A percentile compares a stretch with the other conserved stretches of the same genome.
These are phyloP conservation scores for Lottia scabra DNA, from an alignment of 2,888 invertebrate genomes.

Conservation along the genomic window DNA sequence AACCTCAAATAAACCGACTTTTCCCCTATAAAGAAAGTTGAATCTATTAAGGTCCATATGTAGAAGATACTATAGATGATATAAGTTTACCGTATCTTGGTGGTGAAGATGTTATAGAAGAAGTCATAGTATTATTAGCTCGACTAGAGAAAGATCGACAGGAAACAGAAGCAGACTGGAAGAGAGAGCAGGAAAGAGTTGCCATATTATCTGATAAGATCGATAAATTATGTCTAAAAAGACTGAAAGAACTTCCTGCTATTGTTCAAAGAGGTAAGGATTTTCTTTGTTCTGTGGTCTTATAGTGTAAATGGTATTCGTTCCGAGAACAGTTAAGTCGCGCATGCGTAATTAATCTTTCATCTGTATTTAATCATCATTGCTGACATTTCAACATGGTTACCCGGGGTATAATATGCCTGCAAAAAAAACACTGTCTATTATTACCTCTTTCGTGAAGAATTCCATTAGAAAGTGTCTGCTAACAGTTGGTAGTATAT, in stretches of 20 bases:
- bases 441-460: too few species aligned
- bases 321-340: too few species aligned
- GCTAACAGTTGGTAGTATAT: too few species aligned
- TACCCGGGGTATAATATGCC: too few species aligned
- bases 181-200: slow-evolving; percentile 51
- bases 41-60: neutral
- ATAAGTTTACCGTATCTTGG: slow-evolving; percentile 59
- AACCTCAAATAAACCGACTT: too few species aligned
- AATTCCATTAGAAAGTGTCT: too few species aligned
- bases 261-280: slow-evolving; percentile 64
- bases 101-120: slow-evolving; percentile 66
- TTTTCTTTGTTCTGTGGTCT: neutral
- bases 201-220: slow-evolving; percentile 52
- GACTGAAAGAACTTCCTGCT: slow-evolving; percentile 58
- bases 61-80: slow-evolving; percentile 25
- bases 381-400: too few species aligned
- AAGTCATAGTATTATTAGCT: slow-evolving; percentile 62
- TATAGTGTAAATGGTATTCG: too few species aligned
- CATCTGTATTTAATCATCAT: too few species aligned
- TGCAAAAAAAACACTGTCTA: too few species aligned
- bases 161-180: slow-evolving; percentile 47
- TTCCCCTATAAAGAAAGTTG: neutral
- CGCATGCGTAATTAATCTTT: too few species aligned
- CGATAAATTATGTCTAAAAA: slow-evolving; percentile 50
- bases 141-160: slow-evolving; percentile 63